These are phyloP conservation scores for Drosophila phalerata DNA, from an alignment of 2,888 invertebrate genomes.

Conservation along the genomic window DNA sequence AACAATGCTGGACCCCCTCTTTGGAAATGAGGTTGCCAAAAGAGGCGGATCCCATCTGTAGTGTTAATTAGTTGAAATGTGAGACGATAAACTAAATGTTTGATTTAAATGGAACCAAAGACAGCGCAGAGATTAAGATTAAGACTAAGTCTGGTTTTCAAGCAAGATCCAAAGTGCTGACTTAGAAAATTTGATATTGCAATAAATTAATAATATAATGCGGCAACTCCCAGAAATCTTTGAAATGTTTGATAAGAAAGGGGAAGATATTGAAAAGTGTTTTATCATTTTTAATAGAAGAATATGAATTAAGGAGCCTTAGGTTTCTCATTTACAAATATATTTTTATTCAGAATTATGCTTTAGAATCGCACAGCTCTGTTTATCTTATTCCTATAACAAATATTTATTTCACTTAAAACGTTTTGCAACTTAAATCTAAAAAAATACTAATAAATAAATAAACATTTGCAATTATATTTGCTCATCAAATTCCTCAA, in stretches of 20 bases:
- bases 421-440: too few species aligned
- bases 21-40: conserved; percentile 57
- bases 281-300: too few species aligned
- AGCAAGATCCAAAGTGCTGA: neutral
- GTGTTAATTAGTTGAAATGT: conserved; percentile 79
- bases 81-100: conserved; percentile 81
- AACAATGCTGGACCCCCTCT: conserved; percentile 7
- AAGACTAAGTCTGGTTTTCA: neutral
- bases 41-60: conserved; percentile 67
- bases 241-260: too few species aligned
- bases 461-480: neutral
- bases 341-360: too few species aligned
- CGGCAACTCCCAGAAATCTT: too few species aligned
- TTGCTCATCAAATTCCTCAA: neutral
- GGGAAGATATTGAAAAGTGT: too few species aligned
- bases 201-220: conserved; percentile 7
- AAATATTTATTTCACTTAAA: neutral
- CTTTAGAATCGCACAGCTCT: too few species aligned
- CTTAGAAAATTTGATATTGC: neutral
- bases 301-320: too few species aligned
- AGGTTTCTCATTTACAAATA: too few species aligned
- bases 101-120: conserved; percentile 58
- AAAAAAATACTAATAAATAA: neutral
- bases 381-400: neutral
- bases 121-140: conserved; percentile 9